phyloP scores from a whole-genome alignment of 2,113 vertebrate species.

The Myotis davidii region DNA sequence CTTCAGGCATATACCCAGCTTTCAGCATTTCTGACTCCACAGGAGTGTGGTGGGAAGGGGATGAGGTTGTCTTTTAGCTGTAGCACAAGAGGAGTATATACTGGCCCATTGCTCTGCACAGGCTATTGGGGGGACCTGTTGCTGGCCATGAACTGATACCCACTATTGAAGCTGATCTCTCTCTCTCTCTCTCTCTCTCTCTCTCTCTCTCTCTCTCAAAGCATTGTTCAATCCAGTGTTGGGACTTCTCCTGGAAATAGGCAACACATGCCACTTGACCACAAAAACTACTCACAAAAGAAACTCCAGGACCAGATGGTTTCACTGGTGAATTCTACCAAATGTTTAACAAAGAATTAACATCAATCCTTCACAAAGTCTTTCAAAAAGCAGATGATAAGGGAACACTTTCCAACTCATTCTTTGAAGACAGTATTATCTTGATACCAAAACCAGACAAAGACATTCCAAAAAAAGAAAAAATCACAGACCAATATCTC shows the following conservation, averaged over 20 bases:
- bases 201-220: neutral
- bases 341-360: constrained; percentile 39
- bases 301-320: neutral
- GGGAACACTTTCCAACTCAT: neutral
- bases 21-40: neutral
- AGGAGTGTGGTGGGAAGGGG: neutral
- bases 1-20: neutral
- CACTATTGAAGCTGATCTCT: neutral
- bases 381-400: neutral
- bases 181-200: neutral
- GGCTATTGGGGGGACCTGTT: neutral
- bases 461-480: neutral
- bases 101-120: neutral
- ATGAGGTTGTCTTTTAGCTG: neutral
- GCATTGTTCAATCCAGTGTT: neutral
- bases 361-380: neutral
- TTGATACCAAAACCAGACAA: neutral
- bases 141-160: neutral
- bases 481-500: neutral
- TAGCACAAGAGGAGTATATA: neutral
- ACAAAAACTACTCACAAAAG: neutral
- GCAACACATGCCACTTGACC: neutral
- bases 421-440: neutral
- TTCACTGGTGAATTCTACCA: neutral
- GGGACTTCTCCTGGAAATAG: neutral